Percentiles rank a stretch among this genome's conserved stretches.
Evolutionary conservation across 2,888 invertebrate genomes (phyloP).

Genomic region (Drosophila rubida): DNA sequence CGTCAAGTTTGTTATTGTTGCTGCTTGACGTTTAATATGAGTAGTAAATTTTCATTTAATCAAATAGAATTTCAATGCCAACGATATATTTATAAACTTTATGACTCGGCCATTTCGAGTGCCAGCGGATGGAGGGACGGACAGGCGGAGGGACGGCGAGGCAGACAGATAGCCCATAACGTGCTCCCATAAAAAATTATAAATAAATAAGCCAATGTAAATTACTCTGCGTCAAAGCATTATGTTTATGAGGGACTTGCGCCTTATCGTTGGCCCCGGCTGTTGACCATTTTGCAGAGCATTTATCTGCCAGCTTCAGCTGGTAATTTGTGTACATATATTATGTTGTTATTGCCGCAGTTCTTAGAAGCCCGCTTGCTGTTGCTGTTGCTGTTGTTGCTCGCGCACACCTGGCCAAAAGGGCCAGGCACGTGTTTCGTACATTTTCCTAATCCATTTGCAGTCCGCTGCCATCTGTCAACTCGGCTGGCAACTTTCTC

Average conservation of each 20-base stretch:
- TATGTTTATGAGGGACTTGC: conserved; percentile 36
- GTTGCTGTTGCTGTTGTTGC: conserved; percentile 23
- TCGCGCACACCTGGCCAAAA: conserved; percentile 21
- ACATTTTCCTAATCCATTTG: conserved; percentile 47
- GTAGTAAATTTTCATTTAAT: conserved; percentile 35
- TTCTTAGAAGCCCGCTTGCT: conserved; percentile 8
- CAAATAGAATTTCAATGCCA: conserved; percentile 51
- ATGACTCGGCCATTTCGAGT: conserved; percentile 37
- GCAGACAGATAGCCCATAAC: conserved; percentile 41
- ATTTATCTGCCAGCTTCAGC: conserved; percentile 44
- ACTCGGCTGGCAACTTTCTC: neutral
- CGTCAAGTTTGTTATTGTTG: conserved; percentile 1
- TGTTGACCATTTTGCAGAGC: conserved; percentile 44
- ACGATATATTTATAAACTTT: conserved; percentile 63
- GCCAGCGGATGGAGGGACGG: conserved; percentile 1
- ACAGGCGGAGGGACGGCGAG: conserved; percentile 20
- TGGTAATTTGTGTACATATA: conserved; percentile 60
- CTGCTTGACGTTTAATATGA: neutral
- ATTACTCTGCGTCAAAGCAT: conserved; percentile 46
- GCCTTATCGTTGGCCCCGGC: conserved; percentile 38
- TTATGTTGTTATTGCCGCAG: conserved; percentile 28
- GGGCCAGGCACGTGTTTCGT: conserved; percentile 44
- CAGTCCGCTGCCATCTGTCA: conserved; percentile 43
- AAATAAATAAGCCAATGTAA: conserved; percentile 57
- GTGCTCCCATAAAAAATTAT: conserved; percentile 55